Evolutionary conservation across 2,797 vertebrate species (phyloP), one percentile per base, ranked within the genome.

Genomic region (Dryobates pubescens): DNA sequence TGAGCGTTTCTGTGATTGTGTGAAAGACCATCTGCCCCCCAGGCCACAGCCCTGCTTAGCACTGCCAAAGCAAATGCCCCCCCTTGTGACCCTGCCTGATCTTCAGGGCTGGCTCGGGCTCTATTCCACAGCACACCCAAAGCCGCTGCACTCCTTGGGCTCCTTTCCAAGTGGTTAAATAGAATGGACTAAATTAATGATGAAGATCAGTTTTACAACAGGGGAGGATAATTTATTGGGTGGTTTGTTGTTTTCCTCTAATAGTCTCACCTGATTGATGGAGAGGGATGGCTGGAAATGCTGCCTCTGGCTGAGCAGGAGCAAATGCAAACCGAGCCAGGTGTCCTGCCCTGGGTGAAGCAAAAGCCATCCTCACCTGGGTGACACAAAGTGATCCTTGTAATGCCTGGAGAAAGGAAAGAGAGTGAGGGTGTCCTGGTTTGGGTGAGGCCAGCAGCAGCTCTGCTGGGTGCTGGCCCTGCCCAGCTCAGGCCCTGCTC

Each of bases 221-320:
- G 47, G 95, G 96, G 89, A 96, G 49, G 91, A 82, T 88, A 92
- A 96, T 94, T 96, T 92, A 96, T 93, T 87, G 92, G 86, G 64
- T 17, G 23, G 80, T 95, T 96, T 93, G 90, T 92, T 96, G 93
- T 84, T 97, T 97, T 96, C 70, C 95, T 97, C 95, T 97, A 92
- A 95, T 93, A 80, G 92, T 72, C 67, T 97, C 92, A 97, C 97
- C 92, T 97, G 85, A 97, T 93, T 97, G 97, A 96, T 97, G 54
- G 89, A 90, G 89, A 92, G 78, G 57, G 81, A 62, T 95, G 87
- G 97, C 86, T 74, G 73, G 90, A 92, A 96, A 91, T 77, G 78
- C 68, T 85, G 90, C 91, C 96, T 96, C 90, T 73, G 77, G 87
- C 45, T 24, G 7, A 91, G 49, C 34, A 76, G n/a, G 17, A 79